Conservation (phyloP, 2,113 vertebrate species). For the Clinocottus analis region DNA sequence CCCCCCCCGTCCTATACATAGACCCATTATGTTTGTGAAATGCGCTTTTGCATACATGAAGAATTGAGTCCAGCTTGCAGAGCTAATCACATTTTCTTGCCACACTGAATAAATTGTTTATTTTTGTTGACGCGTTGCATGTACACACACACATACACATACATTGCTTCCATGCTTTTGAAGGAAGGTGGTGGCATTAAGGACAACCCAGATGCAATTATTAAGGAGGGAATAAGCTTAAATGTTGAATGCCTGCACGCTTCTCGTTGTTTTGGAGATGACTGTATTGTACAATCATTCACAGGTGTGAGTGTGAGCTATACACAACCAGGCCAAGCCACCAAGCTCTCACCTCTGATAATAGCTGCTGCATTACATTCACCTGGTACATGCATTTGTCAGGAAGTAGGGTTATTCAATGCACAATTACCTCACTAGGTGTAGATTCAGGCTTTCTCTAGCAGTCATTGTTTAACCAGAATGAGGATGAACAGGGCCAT, state of each 20-base stretch:
- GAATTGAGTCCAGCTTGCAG: not conserved
- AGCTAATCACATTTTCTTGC: not conserved
- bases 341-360: not conserved
- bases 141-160: not conserved
- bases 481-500: no score
- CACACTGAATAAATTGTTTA: not conserved
- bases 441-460: not conserved
- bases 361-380: not conserved
- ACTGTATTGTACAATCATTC: not conserved
- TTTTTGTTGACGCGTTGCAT: not conserved
- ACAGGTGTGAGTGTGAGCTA: slow-evolving; percentile 29
- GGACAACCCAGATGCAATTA: not conserved
- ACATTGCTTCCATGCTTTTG: not conserved
- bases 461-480: not conserved
- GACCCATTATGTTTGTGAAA: not conserved
- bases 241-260: slow-evolving; percentile 10
- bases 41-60: not conserved
- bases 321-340: slow-evolving; percentile 4
- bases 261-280: slow-evolving; percentile 7
- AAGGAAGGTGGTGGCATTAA: not conserved
- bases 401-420: not conserved
- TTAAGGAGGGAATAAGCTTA: not conserved
- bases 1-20: not conserved
- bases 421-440: not conserved
- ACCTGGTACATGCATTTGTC: not conserved